Base-by-base conservation (phyloP, 2,113 vertebrate species). In the Pleuronectes platessa region DNA sequence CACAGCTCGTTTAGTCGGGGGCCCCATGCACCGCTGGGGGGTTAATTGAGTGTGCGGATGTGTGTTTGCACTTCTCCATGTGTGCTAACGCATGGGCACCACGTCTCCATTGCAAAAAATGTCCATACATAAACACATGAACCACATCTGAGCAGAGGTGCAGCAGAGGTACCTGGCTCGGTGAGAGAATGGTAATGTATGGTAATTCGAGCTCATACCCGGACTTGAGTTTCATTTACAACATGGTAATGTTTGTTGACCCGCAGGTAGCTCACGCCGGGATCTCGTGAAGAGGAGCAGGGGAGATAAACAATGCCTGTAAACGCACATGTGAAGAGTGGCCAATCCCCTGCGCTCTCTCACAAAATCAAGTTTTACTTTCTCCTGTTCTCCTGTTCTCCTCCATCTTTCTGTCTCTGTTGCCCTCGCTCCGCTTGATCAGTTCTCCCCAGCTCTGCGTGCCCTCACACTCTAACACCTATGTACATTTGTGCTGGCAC, bases 201-300 rank as follows among this genome's bases (percentile, higher is more conserved):
- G 80, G 11, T 81, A 86, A 90, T 86, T 71, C 42, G 21, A 76
- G 67, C 56, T 76, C 53, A 71, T 67, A 61, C 27, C 27, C 65
- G 76, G 70, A 70, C 64, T 78, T 78, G 56, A 68, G 67, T 73
- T 86, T 76, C 27, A 88, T 89, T 90, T 84, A 88, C 85, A 87
- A 42, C 64, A 61, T 59, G 68, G 24, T 70, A 62, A 86, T 82
- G 71, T 73, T 71, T 69, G 76, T 47, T 74, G 81, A 83, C 87
- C 86, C 40, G 74, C 74, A 60, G 68, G 77, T 76, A 68, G 86
- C 74, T 74, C 81, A 27, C 23, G 67, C 81, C 77, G 76, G 55
- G 74, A 76, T 79, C 79, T 64, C 79, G 51, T 77, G 56, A 81
- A 78, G 49, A 8, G 20, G 81, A 51, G 49, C 61, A 68, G 56